Evolutionary conservation across 2,113 vertebrate species (phyloP).

Genomic region (Cephalopterus ornatus): DNA sequence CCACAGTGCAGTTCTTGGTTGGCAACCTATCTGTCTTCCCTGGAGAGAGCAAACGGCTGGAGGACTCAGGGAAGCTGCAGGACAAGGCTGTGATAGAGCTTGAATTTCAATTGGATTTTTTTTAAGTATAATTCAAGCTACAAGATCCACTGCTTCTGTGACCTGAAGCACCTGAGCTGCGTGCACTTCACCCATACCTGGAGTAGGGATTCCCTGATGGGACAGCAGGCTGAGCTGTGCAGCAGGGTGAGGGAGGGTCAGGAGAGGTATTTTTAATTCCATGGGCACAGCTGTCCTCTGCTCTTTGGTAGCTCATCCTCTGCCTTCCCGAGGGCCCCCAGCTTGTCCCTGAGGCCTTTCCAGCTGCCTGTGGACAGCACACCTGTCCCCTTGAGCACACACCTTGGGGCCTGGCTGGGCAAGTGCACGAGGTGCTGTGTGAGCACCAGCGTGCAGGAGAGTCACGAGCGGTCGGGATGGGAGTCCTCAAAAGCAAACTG

Average conservation of each 20-base stretch:
- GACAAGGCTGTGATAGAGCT: neutral
- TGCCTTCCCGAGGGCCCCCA: neutral
- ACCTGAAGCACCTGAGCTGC: neutral
- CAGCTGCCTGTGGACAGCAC: neutral
- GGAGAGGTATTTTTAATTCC: neutral
- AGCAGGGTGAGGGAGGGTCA: neutral
- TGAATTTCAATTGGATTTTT: neutral
- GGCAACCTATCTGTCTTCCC: constrained; percentile 11
- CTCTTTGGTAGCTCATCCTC: neutral
- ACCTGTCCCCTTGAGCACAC: neutral
- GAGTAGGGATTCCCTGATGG: neutral
- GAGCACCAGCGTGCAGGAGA: neutral
- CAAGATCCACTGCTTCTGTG: neutral
- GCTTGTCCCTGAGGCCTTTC: neutral
- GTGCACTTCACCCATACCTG: accelerated
- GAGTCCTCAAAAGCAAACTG: neutral
- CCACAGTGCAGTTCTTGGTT: neutral
- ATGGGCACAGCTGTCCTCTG: neutral
- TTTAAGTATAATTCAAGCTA: neutral
- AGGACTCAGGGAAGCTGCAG: neutral
- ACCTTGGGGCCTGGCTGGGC: neutral
- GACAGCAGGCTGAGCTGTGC: accelerated
- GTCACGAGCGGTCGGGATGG: neutral
- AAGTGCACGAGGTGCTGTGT: neutral
- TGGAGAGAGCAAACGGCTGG: neutral